phyloP scores from a whole-genome alignment of 2,888 invertebrate species.

The Nowickia ferox region DNA sequence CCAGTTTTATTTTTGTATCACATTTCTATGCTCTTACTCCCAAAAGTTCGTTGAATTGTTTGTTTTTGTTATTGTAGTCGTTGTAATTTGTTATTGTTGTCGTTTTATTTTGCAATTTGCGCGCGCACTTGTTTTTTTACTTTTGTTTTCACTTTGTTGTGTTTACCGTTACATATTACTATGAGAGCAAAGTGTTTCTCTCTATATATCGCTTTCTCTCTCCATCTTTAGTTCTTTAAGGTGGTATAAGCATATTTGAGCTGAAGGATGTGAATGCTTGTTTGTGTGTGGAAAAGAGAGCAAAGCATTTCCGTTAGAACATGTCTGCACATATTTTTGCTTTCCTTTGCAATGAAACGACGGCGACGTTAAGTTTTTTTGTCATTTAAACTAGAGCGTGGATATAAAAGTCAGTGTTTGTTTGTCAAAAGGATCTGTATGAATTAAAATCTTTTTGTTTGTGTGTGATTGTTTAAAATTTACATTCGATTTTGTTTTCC shows the following conservation, averaged over 20 bases:
- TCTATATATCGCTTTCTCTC: constrained; percentile 7
- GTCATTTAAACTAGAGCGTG: constrained; percentile 61
- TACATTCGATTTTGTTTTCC: not conserved
- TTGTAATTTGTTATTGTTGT: constrained; percentile 21
- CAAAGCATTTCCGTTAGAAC: constrained; percentile 33
- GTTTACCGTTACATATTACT: constrained; percentile 24
- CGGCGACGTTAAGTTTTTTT: constrained; percentile 22
- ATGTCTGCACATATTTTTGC: constrained; percentile 20
- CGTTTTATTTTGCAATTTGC: constrained; percentile 49
- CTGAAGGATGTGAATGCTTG: constrained; percentile 33
- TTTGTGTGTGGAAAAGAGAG: constrained; percentile 11
- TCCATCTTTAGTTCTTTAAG: constrained; percentile 10
- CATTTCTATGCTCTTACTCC: constrained; percentile 52
- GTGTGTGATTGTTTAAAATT: constrained; percentile 20
- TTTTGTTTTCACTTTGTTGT: constrained; percentile 29
- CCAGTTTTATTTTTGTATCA: constrained; percentile 60
- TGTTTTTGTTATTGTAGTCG: constrained; percentile 63
- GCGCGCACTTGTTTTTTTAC: constrained; percentile 61
- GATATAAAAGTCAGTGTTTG: constrained; percentile 33
- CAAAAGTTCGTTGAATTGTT: constrained; percentile 57
- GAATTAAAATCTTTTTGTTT: constrained; percentile 2
- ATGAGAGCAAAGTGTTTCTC: not conserved
- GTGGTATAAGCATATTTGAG: not conserved
- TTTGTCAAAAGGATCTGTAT: constrained; percentile 50
- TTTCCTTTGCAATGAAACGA: constrained; percentile 1